These are phyloP conservation scores for Pollicipes pollicipes DNA, from an alignment of 1,140 invertebrate genomes.

Conservation along the genomic window DNA sequence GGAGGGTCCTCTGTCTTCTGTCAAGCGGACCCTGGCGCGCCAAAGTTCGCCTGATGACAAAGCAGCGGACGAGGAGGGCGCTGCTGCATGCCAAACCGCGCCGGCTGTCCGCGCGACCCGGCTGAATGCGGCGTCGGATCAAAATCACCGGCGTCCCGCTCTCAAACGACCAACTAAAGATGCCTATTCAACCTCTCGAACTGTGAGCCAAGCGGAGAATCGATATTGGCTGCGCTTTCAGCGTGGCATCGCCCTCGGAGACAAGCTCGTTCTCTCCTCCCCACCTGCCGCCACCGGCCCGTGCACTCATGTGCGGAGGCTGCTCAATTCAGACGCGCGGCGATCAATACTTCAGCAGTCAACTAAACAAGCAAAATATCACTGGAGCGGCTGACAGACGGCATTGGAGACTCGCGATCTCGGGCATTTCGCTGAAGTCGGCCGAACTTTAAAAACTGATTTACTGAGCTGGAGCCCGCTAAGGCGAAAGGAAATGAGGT, in stretches of 20 bases:
- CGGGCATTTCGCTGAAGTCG: background rate
- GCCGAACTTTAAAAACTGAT: conserved; percentile 1
- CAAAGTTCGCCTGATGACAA: background rate
- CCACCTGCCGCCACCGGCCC: no score
- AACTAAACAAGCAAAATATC: background rate
- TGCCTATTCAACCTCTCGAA: background rate
- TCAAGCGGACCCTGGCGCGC: background rate
- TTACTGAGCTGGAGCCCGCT: background rate
- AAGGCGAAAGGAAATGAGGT: background rate
- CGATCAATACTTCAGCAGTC: background rate
- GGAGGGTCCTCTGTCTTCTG: no score
- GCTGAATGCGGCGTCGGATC: background rate
- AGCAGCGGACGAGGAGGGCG: background rate
- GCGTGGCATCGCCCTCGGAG: no score
- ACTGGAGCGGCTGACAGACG: background rate
- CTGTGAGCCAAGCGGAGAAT: background rate
- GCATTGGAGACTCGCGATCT: background rate
- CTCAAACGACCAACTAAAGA: background rate
- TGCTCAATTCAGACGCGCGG: background rate
- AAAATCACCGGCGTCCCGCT: background rate
- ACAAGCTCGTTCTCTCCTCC: no score
- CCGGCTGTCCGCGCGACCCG: no score
- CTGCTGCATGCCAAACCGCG: background rate
- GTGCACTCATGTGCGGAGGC: background rate
- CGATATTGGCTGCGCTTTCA: no score